Base-by-base conservation (phyloP, 2,888 invertebrate genomes). In the Cheilosia vulpina region DNA sequence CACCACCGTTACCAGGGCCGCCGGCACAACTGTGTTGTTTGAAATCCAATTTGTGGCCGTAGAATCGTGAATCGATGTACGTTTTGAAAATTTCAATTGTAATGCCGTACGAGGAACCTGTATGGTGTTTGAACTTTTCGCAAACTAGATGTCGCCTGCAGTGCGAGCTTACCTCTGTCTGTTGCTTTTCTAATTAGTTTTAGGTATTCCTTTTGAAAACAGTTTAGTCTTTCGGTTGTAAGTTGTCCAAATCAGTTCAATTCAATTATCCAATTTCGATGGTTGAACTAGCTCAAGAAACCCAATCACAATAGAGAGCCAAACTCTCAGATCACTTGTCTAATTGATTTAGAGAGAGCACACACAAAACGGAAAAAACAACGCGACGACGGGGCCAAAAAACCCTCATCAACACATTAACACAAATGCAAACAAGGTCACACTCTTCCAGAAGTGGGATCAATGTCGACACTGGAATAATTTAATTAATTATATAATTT, bases 41-140 rank as follows among this genome's bases (percentile, higher is more conserved):
- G 95, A 95, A 96, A 95, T 95, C 96, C 96, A 95, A 96, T 95
- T 95, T 95, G 95, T 94, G 93, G 95, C 94, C 93, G 94, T 91
- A 91, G 87, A 91, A 91, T 89, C 91, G 89, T 90, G 91, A 91
- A 90, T 91, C 91, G 89, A 91, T 91, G 89, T 91, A 91, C 91
- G 91, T 91, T 89, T 91, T 91, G 90, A 91, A 91, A 87, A 91
- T 90, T 88, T 91, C 91, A 89, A 91, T 90, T 89, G 91, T 90
- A 89, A 85, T 85, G 85, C 85, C 85, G 85, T 85, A 66, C 24
- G 9, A 72, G 41, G 76, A 80, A 85, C 84, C 34, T 45, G 19
- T 13, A 21, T 13, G 9, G 21, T 38, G 17, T 45, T 45, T 60
- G 38, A 50, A 58, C 69, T 24, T 58, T 50, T 58, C 17, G 21